Percentiles rank a stretch among this genome's conserved stretches.
These are phyloP conservation scores for Cephus rjabovi DNA, from an alignment of 2,888 invertebrate genomes.

Conservation along the genomic window DNA sequence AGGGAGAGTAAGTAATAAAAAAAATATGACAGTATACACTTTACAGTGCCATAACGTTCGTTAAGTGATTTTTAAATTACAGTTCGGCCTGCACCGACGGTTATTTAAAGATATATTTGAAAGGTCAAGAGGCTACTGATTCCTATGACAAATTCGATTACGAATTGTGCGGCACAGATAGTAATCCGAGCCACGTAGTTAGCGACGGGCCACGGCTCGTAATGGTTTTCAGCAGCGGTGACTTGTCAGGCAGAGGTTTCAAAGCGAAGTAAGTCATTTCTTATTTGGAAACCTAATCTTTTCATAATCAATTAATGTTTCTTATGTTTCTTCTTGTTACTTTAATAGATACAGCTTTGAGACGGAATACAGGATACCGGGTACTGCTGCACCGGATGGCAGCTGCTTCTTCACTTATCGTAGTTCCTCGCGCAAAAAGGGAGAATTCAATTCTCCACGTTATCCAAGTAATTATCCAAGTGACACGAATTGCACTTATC, in stretches of 20 bases:
- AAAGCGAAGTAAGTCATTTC: conserved; percentile 76
- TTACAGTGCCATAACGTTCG: background rate
- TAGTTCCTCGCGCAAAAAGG: conserved; percentile 86
- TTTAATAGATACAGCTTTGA: conserved; percentile 67
- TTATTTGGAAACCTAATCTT: conserved; percentile 4
- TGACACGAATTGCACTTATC: conserved; percentile 93
- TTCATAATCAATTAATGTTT: background rate
- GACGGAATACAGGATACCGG: conserved; percentile 92
- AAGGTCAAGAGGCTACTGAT: conserved; percentile 92
- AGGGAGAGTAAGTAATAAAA: conserved; percentile 78
- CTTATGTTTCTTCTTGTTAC: conserved; percentile 4
- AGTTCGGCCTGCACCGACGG: conserved; percentile 84
- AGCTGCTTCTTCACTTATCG: conserved; percentile 92
- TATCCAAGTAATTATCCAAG: conserved; percentile 98
- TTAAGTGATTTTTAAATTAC: conserved; percentile 18
- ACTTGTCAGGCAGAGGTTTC: conserved; percentile 90
- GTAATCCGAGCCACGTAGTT: conserved; percentile 82
- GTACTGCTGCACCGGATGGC: conserved; percentile 92
- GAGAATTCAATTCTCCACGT: conserved; percentile 95
- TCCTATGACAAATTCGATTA: conserved; percentile 94
- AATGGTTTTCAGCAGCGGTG: conserved; percentile 95
- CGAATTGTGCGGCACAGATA: conserved; percentile 87
- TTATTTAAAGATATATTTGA: conserved; percentile 89
- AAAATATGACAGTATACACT: background rate
- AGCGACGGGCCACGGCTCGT: conserved; percentile 94